Base-by-base conservation (phyloP, 2,113 vertebrate species). In the Crotalus tigris region DNA sequence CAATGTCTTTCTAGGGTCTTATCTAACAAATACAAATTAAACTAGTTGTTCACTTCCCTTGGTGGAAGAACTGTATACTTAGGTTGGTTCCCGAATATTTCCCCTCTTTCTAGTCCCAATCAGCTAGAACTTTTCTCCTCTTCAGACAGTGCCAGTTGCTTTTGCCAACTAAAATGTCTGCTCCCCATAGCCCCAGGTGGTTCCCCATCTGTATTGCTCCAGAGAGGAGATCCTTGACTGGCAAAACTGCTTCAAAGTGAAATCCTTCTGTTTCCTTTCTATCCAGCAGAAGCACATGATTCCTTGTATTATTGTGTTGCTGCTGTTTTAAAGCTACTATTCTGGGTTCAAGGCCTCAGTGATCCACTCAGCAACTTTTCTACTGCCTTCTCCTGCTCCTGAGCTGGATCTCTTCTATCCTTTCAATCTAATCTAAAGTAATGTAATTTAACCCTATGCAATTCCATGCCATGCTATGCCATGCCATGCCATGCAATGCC, bases 261-360 rank as follows among this genome's bases (percentile, higher is more conserved):
- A 81, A 81, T 91, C 55, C 90, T 46, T 89, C 46, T 95, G 53
- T 24, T 33, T 75, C 94, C 91, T 91, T 75, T 59, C 88, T 10
- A 2, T 90, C 89, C 61, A 91, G 19, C 19, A 92, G 24, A 24
- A 92, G 24, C 59, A 87, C 92, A 89, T 93, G 91, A 87, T 92
- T 94, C 94, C 29, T 92, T 91, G 23, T 89, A 51, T 93, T 93
- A 93, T 53, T 81, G n/a, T 75, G n/a, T 39, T 33, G 69, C 69
- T 7, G 15, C 17, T 81, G 69, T 33, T 81, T 81, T 81, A 81
- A 75, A 81, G 33, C n/a, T 81, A n/a, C 33, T 39, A 81, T 39
- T 33, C n/a, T 81, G 69, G 33, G 2, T 81, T 81, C 33, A 39
- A 81, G n/a, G 69, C 69, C 69, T 39, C 69, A 81, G 33, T 33